phyloP scores from a whole-genome alignment of 2,888 invertebrate species.

The Lasioglossum oenotherae region DNA sequence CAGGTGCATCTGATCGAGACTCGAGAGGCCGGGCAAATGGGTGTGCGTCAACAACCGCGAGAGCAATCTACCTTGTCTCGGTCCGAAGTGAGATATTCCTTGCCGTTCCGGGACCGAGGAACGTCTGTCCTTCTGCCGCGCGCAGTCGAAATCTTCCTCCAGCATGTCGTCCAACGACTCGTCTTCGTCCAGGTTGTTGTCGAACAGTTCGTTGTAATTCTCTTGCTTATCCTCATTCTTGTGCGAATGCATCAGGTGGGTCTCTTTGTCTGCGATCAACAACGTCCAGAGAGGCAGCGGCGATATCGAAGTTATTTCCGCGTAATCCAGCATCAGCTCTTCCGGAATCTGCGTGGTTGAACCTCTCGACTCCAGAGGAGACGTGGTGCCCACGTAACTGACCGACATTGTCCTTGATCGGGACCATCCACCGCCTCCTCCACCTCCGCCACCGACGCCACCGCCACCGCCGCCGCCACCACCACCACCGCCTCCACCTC shows the following conservation, averaged over 20 bases:
- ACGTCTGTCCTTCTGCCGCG: constrained; percentile 87
- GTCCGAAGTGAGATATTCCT: constrained; percentile 94
- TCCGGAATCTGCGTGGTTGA: constrained; percentile 93
- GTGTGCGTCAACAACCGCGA: constrained; percentile 97
- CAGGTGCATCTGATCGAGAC: constrained; percentile 99
- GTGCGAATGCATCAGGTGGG: constrained; percentile 82
- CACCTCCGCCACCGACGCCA: constrained; percentile 82
- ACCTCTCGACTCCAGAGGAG: constrained; percentile 91
- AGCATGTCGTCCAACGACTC: constrained; percentile 93
- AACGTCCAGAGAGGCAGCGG: constrained; percentile 98
- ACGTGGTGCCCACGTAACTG: constrained; percentile 92
- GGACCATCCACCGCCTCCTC: constrained; percentile 89
- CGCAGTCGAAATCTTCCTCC: constrained; percentile 89
- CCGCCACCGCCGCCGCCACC: constrained; percentile 88
- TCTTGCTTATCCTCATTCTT: constrained; percentile 87
- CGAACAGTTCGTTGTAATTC: constrained; percentile 95
- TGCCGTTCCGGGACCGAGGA: constrained; percentile 91
- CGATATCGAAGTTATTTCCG: constrained; percentile 98
- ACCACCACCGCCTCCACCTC: constrained; percentile 88
- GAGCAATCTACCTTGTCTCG: constrained; percentile 93
- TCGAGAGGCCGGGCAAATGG: constrained; percentile 96
- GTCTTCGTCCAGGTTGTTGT: constrained; percentile 91
- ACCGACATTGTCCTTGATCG: constrained; percentile 95
- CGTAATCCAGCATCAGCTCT: constrained; percentile 95
- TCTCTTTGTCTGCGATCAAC: constrained; percentile 96